Conservation (phyloP, 2,113 vertebrate species). For the Alces alces region DNA sequence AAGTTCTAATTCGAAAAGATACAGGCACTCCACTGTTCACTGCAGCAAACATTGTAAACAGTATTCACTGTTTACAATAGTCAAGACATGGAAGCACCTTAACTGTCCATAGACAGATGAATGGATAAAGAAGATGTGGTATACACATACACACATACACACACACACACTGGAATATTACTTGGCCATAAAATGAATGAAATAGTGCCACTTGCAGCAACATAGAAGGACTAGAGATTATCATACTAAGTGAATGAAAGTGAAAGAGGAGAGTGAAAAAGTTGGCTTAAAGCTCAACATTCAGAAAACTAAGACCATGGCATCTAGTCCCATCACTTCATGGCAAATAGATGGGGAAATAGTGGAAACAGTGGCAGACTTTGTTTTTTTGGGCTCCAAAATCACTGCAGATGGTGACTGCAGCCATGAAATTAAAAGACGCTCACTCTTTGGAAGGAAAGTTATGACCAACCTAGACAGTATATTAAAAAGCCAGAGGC, state of each 20-base stretch:
- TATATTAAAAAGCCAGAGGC: no score
- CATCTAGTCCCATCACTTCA: no score
- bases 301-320: no score
- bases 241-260: background rate
- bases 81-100: background rate
- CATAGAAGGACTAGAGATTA: background rate
- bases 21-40: background rate
- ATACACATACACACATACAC: background rate
- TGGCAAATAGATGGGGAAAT: no score
- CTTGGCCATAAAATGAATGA: background rate
- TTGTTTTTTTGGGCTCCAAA: no score
- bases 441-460: no score
- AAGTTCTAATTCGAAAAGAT: background rate
- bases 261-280: no score
- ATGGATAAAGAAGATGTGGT: background rate
- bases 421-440: no score
- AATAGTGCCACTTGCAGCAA: background rate
- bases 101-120: background rate
- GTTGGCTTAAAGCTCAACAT: no score
- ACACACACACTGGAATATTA: background rate
- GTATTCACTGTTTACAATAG: background rate
- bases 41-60: background rate
- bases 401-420: no score
- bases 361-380: no score
- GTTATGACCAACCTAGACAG: no score